phyloP scores from a whole-genome alignment of 2,113 vertebrate species.

The Siphamia tubifer region DNA sequence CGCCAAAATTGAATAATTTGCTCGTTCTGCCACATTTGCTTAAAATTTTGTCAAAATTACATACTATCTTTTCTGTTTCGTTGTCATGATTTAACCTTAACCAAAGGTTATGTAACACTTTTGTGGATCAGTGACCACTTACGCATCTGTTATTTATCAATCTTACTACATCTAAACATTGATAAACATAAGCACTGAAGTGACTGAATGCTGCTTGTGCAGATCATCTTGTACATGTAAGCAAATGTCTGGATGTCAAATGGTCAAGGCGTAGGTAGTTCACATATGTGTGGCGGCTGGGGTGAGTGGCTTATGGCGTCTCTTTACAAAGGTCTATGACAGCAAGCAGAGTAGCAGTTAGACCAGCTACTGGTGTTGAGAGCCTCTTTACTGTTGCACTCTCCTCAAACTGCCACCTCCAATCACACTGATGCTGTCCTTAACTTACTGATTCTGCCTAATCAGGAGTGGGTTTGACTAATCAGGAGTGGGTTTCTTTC shows the following conservation, averaged over 20 bases:
- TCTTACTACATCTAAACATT: too few species aligned
- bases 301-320: constrained; percentile 14
- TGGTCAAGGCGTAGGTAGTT: not conserved
- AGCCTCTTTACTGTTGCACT: constrained; percentile 47
- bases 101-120: too few species aligned
- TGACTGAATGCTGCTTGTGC: too few species aligned
- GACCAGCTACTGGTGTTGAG: constrained; percentile 50
- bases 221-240: too few species aligned
- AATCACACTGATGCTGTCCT: constrained; percentile 58
- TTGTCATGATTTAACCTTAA: too few species aligned
- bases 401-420: constrained; percentile 31
- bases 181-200: too few species aligned
- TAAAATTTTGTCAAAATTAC: too few species aligned
- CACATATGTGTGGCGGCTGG: not conserved
- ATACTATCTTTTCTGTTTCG: too few species aligned
- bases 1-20: too few species aligned
- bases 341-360: constrained; percentile 44
- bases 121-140: too few species aligned
- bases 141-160: too few species aligned
- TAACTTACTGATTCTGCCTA: constrained; percentile 55
- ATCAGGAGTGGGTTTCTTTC: constrained; percentile 7
- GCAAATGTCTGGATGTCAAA: not conserved
- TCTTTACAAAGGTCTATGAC: constrained; percentile 31
- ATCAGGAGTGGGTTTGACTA: constrained; percentile 49
- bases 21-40: too few species aligned